Evolutionary conservation across 2,888 invertebrate genomes (phyloP).

Genomic region (Aphidoletes aphidimyza): DNA sequence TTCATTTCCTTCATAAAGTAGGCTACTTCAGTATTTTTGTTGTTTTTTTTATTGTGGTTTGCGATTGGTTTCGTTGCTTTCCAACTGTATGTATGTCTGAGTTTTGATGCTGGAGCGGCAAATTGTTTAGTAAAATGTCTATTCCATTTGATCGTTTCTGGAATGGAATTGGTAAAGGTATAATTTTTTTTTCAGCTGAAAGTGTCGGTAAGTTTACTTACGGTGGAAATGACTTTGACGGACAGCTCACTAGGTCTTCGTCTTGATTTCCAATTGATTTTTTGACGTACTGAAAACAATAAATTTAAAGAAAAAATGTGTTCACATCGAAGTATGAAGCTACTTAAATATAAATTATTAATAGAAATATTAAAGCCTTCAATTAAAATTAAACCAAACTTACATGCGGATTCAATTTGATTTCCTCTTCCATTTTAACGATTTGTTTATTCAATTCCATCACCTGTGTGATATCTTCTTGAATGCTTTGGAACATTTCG

Average conservation of each 20-base stretch:
- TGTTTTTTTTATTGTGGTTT: background rate
- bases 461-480: constrained; percentile 86
- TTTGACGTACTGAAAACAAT: constrained; percentile 72
- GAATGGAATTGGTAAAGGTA: background rate
- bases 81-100: background rate
- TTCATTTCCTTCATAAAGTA: too few relatives aligned
- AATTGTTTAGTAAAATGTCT: background rate
- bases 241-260: constrained; percentile 67
- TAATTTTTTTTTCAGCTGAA: background rate
- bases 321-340: too few relatives aligned
- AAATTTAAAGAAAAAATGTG: too few relatives aligned
- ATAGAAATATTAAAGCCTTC: too few relatives aligned
- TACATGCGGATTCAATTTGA: constrained; percentile 88
- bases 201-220: constrained; percentile 58
- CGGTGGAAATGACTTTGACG: constrained; percentile 65
- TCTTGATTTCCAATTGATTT: constrained; percentile 73
- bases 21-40: background rate
- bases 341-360: too few relatives aligned
- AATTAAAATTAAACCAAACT: background rate
- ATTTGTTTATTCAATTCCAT: constrained; percentile 90
- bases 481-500: constrained; percentile 84
- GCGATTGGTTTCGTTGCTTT: background rate
- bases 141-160: constrained; percentile 33
- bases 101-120: background rate
- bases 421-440: constrained; percentile 93